Conservation (phyloP, 2,888 invertebrate genomes). For the Conistra vaccinii region DNA sequence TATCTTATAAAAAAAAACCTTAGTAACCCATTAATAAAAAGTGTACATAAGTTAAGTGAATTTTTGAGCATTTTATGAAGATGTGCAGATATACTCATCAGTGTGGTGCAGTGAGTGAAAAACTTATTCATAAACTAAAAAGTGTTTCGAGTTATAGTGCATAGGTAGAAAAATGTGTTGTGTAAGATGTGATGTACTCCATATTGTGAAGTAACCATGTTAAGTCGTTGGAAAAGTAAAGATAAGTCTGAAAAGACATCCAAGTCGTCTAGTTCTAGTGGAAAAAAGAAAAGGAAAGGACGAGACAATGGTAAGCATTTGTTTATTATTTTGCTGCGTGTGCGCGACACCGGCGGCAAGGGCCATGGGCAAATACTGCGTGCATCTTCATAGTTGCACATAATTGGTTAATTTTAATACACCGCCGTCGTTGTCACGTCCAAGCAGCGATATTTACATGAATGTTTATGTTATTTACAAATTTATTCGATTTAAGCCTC, state of each 20-base stretch:
- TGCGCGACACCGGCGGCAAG: background rate
- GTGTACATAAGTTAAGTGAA: constrained; percentile 25
- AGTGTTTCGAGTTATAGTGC: constrained; percentile 23
- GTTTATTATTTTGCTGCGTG: constrained; percentile 21
- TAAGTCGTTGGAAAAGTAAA: constrained; percentile 96
- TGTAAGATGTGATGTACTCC: constrained; percentile 59
- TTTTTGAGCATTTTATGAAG: constrained; percentile 56
- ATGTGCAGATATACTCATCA: constrained; percentile 36
- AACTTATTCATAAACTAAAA: constrained; percentile 20
- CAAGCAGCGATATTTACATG: background rate
- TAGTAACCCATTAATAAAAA: constrained; percentile 17
- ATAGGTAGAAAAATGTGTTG: constrained; percentile 51
- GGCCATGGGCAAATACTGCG: background rate
- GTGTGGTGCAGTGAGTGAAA: constrained; percentile 32
- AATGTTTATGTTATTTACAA: background rate
- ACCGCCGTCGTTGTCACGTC: background rate
- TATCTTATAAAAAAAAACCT: constrained; percentile 47
- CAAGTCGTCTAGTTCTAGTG: constrained; percentile 89
- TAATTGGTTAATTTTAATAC: background rate
- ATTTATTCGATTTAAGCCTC: background rate
- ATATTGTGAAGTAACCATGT: constrained; percentile 87
- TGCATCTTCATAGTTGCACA: background rate
- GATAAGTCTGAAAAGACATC: constrained; percentile 94
- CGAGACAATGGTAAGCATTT: constrained; percentile 93
- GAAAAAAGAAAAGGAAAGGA: constrained; percentile 96